phyloP scores from a whole-genome alignment of 1,140 invertebrate species.

The Leptoteleia sp. region DNA sequence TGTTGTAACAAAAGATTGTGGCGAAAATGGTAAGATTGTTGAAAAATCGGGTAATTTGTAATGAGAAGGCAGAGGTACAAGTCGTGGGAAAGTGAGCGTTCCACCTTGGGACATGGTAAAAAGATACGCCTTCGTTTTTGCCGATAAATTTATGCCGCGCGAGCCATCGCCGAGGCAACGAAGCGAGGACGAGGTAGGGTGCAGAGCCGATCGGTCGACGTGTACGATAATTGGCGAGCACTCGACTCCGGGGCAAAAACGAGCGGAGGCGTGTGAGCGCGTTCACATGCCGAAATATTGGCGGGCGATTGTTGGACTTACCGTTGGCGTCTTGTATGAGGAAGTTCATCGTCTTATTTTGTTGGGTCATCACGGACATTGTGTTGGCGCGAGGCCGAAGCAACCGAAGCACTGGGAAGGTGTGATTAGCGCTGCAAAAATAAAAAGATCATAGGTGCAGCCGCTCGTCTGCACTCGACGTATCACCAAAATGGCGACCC shows the following conservation, averaged over 20 bases:
- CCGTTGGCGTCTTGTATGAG: constrained; percentile 85
- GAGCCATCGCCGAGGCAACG: no score
- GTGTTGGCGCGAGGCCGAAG: constrained; percentile 60
- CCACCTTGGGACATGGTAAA: no score
- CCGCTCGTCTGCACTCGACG: constrained; percentile 73
- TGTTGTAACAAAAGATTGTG: no score
- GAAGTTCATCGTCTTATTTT: constrained; percentile 84
- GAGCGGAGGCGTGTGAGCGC: constrained; percentile 6
- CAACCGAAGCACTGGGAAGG: constrained; percentile 63
- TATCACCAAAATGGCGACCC: constrained; percentile 83
- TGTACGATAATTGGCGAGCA: neutral
- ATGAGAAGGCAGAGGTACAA: no score
- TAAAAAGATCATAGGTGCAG: constrained; percentile 76
- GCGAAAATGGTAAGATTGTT: no score
- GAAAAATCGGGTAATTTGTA: no score
- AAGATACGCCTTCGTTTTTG: no score
- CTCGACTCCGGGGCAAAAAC: neutral
- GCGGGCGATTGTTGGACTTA: constrained; percentile 80
- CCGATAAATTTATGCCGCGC: no score
- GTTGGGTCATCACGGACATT: constrained; percentile 82
- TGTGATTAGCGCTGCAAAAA: constrained; percentile 69
- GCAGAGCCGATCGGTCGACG: no score
- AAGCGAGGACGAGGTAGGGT: no score
- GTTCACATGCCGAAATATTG: constrained; percentile 71
- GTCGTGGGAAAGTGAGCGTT: no score